Conservation (phyloP, 37 sponge, comb jelly and placozoan genomes). For the Crambe crambe region DNA sequence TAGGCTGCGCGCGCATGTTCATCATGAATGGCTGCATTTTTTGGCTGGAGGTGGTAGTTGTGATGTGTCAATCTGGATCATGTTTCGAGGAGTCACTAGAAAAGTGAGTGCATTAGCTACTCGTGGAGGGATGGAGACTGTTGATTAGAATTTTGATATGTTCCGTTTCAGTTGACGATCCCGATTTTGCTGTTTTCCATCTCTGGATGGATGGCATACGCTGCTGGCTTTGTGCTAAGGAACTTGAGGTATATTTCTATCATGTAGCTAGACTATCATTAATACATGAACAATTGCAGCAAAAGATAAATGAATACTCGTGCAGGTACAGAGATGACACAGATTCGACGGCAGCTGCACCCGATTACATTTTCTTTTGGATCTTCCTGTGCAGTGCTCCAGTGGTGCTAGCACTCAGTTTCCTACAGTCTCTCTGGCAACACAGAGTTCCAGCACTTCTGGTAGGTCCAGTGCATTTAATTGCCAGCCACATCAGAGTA, state of each 20-base stretch:
- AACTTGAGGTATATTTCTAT: conserved; percentile 35
- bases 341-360: conserved; percentile 6
- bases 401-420: conserved; percentile 11
- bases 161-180: conserved; percentile 23
- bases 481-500: not conserved
- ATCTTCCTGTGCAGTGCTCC: conserved; percentile 13
- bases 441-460: not conserved
- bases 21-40: not conserved
- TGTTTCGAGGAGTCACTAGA: conserved; percentile 27
- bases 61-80: too few species aligned
- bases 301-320: not conserved
- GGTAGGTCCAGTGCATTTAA: not conserved
- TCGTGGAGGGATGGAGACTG: not conserved
- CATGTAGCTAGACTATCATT: not conserved
- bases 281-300: not conserved
- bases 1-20: not conserved
- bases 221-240: conserved; percentile 48
- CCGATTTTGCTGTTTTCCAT: conserved; percentile 39
- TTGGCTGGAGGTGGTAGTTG: too few species aligned
- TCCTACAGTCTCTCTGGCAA: conserved; percentile 15
- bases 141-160: not conserved
- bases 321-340: conserved; percentile 4
- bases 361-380: conserved; percentile 33
- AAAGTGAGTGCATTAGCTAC: conserved; percentile 10
- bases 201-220: conserved; percentile 45